A percentile compares a stretch with the other conserved stretches of the same genome.
These are phyloP conservation scores for Anoura caudifer DNA, from an alignment of 2,113 vertebrate genomes.

Conservation along the genomic window DNA sequence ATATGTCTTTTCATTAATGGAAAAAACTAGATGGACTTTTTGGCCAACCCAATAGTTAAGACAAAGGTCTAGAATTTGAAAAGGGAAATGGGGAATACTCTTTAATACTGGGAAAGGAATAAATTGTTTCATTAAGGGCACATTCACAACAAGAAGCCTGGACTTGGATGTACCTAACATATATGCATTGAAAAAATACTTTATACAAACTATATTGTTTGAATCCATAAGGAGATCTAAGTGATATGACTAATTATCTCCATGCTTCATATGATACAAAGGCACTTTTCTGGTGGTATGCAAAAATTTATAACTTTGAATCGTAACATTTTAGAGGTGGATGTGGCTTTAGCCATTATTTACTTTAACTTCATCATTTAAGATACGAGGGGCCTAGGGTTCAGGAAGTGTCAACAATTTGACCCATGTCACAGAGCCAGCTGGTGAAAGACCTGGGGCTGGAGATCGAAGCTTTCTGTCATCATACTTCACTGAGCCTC, in stretches of 20 bases:
- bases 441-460: background rate
- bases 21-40: no score
- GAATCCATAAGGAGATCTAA: background rate
- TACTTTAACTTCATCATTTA: background rate
- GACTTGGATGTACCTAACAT: background rate
- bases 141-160: background rate
- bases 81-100: background rate
- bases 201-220: background rate
- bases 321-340: background rate
- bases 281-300: background rate
- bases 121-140: background rate
- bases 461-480: background rate
- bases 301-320: background rate
- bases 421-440: background rate
- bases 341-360: background rate
- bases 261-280: background rate
- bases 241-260: background rate
- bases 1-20: no score
- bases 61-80: constrained; percentile 38
- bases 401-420: background rate
- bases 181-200: background rate
- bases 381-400: background rate
- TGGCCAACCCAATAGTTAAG: background rate
- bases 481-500: background rate
- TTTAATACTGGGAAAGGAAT: background rate